Base-by-base conservation (phyloP, 2,797 vertebrate genomes). In the Micropoecilia bifurca region DNA sequence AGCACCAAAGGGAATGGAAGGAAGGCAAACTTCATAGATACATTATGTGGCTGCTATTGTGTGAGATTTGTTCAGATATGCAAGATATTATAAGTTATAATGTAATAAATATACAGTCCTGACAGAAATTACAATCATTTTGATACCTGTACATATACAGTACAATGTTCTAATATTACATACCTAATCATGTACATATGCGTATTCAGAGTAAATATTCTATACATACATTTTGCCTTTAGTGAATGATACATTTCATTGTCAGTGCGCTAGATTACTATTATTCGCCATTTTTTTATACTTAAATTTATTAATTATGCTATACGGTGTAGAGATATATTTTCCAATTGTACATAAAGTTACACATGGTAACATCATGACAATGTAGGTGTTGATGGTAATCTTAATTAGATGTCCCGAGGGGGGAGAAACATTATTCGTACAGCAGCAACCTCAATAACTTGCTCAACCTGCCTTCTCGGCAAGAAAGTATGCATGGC, bases 401-500 rank as follows among this genome's bases (percentile, higher is more conserved):
- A 28, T 30, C 55, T 14, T 6, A 59, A 59, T 39, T 66, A 39
- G 33, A 66, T 30, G 20, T 33, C 46, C 28, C 39, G 53, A 61
- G 18, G 59, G 25, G 14, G 61, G 71, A 71, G 72, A 20, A 43
- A 50, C 9, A 20, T 47, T 73, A 43, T 68, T 45, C 72, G 74
- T 73, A 73, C 80, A 53, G 80, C 79, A 81, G 82, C 80, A 73
- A 81, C 80, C 79, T 74, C 79, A 84, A 84, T 88, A 80, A 89
- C 87, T 88, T 91, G 75, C 83, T 72, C 72, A 88, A 85, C 55
- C 76, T 63, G 39, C 69, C 28, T 81, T 72, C 57, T 69, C 41
- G 10, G 83, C 82, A 76, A 75, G 82, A 80, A 84, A 36, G 76
- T 83, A 91, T 59, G 88, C 91, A 83, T 89, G 90, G 84, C 91